Percentiles rank a stretch among this genome's conserved stretches.
These are phyloP conservation scores for Tiaroga cobitis DNA, from an alignment of 2,797 vertebrate species.

Conservation along the genomic window DNA sequence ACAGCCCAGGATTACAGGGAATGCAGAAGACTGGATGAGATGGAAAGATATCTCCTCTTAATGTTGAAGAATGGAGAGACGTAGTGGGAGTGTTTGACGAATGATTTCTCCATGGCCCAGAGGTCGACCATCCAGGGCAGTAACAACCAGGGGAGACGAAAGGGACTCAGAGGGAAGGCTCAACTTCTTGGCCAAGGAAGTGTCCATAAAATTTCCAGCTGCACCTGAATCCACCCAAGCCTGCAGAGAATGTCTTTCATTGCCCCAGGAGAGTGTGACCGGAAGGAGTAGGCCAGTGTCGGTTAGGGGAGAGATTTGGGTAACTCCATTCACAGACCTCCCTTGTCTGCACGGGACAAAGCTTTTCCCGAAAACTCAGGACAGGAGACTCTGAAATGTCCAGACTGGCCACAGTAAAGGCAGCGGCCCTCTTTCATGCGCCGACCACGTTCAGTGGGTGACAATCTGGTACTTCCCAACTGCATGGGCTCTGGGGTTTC, in stretches of 20 bases:
- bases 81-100: background rate
- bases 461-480: background rate
- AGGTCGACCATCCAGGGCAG: background rate
- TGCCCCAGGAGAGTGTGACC: background rate
- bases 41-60: background rate
- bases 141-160: background rate
- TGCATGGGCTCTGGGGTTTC: background rate
- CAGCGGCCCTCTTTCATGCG: background rate
- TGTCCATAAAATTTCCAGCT: background rate
- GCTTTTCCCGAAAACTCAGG: no score
- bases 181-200: background rate
- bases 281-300: background rate
- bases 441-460: background rate
- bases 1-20: background rate
- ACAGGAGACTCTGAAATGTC: no score
- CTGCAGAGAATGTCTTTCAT: background rate
- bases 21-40: background rate
- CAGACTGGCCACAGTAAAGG: background rate
- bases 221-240: background rate
- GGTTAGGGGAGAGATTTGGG: no score
- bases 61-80: background rate
- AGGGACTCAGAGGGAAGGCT: background rate
- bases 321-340: no score
- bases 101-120: background rate
- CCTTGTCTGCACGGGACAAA: no score